phyloP scores from a whole-genome alignment of 1,140 invertebrate genomes.

The Bombus confusus region DNA sequence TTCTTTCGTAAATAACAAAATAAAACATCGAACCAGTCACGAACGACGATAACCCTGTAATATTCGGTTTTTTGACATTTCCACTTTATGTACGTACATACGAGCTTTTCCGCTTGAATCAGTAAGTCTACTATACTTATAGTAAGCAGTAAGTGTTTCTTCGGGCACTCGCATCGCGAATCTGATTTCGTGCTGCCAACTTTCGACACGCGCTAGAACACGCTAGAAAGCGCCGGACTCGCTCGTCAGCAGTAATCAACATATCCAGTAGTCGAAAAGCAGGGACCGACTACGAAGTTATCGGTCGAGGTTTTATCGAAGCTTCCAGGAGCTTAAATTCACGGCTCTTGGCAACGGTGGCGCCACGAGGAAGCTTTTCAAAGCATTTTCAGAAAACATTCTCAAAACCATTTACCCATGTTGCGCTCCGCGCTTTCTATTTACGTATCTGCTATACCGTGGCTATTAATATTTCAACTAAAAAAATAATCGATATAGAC shows the following conservation, averaged over 20 bases:
- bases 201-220: constrained; percentile 27
- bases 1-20: too few relatives aligned
- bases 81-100: too few relatives aligned
- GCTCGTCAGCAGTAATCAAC: neutral
- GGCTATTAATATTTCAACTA: neutral
- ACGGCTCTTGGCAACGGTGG: constrained; percentile 34
- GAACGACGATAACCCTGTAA: too few relatives aligned
- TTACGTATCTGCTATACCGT: neutral
- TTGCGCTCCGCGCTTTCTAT: neutral
- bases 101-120: neutral
- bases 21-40: too few relatives aligned
- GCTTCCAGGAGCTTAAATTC: constrained; percentile 21
- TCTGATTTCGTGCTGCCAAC: constrained; percentile 58
- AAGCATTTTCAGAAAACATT: neutral
- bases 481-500: neutral
- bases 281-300: constrained; percentile 32
- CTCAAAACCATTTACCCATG: too few relatives aligned
- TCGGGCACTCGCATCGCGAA: neutral
- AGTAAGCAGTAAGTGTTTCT: neutral
- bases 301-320: constrained; percentile 27
- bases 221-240: neutral
- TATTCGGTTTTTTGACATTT: too few relatives aligned
- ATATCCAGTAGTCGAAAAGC: constrained; percentile 5
- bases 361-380: constrained; percentile 43
- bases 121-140: neutral